Evolutionary conservation across 2,113 vertebrate species (phyloP), one percentile per base, ranked within the genome.

Genomic region (Piaya cayana): DNA sequence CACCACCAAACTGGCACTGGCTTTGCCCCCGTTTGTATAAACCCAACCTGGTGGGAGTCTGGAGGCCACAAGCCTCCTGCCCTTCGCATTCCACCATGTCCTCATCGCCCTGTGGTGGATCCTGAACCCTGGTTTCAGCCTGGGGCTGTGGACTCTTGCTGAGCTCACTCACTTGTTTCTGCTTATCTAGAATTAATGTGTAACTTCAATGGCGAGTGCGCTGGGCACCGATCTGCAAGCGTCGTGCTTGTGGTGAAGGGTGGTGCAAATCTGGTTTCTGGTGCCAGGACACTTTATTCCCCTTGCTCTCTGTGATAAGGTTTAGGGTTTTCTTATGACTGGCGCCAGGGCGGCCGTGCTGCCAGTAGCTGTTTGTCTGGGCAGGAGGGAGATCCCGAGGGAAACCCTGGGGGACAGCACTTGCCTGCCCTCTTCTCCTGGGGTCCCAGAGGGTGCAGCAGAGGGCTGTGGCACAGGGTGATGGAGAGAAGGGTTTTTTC

Each of bases 131-230:
- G 55, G 42, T 16, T 36, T 75, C 69, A 45, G 79, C 52, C 43
- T 4, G 22, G 42, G 64, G 63, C 79, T 63, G 49, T 0, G 5
- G 23, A 19, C 2, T 7, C 23, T 88, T 60, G 95, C 83, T 91
- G 88, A 95, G 93, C 67, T 75, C 50, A 8, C 53, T 91, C 89
- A 79, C 91, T 93, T 79, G 82, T 95, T 97, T 80, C 88, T 84
- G 89, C 93, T 97, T 96, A 92, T 89, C 72, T 95, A 29, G 82
- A 96, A 95, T 98, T 97, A 97, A 95, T 94, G 23, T 88, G 58
- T 97, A 96, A 93, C 93, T 39, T n/a, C 25, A 16, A 7, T 58
- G 78, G 50, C 65, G n/a, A 30, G 49, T 1, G 39, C 12, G 9
- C 65, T 5, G 11, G 69, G 71, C 45, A 7, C 25, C 5, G 18